Base-by-base conservation (phyloP, 2,797 vertebrate genomes). In the Mormyrops attenuatus region DNA sequence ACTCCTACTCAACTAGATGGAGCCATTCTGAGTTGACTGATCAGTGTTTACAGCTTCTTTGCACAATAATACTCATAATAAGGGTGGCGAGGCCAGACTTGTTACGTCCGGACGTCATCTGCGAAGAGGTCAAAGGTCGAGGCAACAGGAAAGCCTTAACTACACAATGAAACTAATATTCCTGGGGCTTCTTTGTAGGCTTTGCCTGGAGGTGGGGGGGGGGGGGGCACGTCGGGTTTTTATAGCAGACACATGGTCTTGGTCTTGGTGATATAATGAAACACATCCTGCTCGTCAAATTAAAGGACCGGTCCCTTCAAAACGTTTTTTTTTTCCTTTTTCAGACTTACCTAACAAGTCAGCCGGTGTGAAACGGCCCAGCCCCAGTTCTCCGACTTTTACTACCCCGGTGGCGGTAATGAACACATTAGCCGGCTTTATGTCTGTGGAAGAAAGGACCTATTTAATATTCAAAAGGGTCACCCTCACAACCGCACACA, bases 351-450 rank as follows among this genome's bases (percentile, higher is more conserved):
- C 98, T 95, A 99, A 95, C 90, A 98, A 99, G 96, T 99, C 98
- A 92, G 98, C 98, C 11, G 97, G 98, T 41, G 98, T 99, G 92
- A 99, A 99, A 77, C 98, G 96, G 90, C 98, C 98, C 91, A 99
- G 94, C 17, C 98, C 98, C 90, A 99, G 95, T 92, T 99, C 98
- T 92, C 98, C 98, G 90, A 99, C 97, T 94, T 99, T 99, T 90
- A 99, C 98, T 93, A 99, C 98, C 89, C 98, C 98, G 55, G 97
- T 98, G 91, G 98, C 98, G 91, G 98, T 99, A 94, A 99, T 99
- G 97, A 99, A 99, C 91, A 99, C 98, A 88, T 99, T 99, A 84
- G 98, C 99, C 80, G 98, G 98, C 90, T 99, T 99, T 94, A 99
- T 99, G 92, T 99, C 98, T 99, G 94, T 8, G 91, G 88, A 92